phyloP scores from a whole-genome alignment of 2,888 invertebrate species.

The Gandaritis pyraliata region DNA sequence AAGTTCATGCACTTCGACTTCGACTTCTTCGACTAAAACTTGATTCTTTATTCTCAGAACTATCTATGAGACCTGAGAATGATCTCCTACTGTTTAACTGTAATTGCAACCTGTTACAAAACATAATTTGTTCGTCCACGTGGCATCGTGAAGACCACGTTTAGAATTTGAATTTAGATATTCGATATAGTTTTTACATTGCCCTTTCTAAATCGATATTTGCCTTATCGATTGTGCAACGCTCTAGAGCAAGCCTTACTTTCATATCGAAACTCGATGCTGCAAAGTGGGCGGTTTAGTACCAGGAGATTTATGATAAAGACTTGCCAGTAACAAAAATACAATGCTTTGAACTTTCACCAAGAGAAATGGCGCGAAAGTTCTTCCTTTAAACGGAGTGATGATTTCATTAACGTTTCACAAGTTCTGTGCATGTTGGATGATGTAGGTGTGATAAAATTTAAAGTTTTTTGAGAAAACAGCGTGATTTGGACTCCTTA shows the following conservation, averaged over 20 bases:
- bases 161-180: too few relatives aligned
- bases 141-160: too few relatives aligned
- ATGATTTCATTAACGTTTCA: slow-evolving; percentile 67
- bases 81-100: too few relatives aligned
- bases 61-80: too few relatives aligned
- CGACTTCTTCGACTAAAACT: too few relatives aligned
- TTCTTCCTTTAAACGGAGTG: slow-evolving; percentile 45
- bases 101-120: too few relatives aligned
- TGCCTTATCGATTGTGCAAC: slow-evolving; percentile 54
- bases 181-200: slow-evolving; percentile 1
- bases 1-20: too few relatives aligned
- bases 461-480: too few relatives aligned
- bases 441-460: slow-evolving; percentile 8
- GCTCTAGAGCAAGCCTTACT: slow-evolving; percentile 56
- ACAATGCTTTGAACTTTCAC: slow-evolving; percentile 80
- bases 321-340: slow-evolving; percentile 73
- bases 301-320: slow-evolving; percentile 73
- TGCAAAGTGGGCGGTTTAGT: slow-evolving; percentile 68
- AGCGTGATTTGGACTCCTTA: too few relatives aligned
- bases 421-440: slow-evolving; percentile 43
- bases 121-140: too few relatives aligned
- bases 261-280: slow-evolving; percentile 64
- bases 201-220: slow-evolving; percentile 51
- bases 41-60: too few relatives aligned
- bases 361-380: slow-evolving; percentile 75